Conservation (phyloP, 2,797 vertebrate species). For the Setipinna tenuifilis region DNA sequence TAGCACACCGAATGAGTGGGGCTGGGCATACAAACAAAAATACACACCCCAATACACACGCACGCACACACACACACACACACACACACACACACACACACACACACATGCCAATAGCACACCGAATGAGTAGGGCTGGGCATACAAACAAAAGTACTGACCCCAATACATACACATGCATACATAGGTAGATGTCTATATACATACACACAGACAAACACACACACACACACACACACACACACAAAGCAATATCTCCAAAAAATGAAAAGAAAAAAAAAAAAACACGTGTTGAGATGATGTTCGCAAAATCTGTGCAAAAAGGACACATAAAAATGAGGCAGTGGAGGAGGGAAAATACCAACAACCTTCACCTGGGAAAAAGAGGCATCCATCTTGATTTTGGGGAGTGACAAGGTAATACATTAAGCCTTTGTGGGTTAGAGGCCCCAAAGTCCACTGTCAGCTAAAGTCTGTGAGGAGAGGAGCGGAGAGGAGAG, state of each 20-base stretch:
- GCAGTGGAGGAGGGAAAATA: background rate
- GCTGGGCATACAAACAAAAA: constrained; percentile 2
- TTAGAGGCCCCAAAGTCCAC: constrained; percentile 35
- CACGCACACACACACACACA: too few relatives aligned
- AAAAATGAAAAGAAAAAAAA: too few relatives aligned
- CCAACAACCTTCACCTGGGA: constrained; percentile 36
- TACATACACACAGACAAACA: background rate
- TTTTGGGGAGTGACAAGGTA: constrained; percentile 49
- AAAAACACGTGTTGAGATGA: background rate
- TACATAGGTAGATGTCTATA: background rate
- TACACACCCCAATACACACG: background rate
- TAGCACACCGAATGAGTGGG: background rate
- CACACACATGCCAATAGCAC: too few relatives aligned
- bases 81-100: too few relatives aligned
- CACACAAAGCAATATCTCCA: too few relatives aligned
- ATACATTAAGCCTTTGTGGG: constrained; percentile 41
- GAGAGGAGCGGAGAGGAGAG: too few relatives aligned
- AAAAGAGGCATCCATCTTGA: constrained; percentile 51
- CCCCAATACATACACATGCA: too few relatives aligned
- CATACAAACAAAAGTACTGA: too few relatives aligned
- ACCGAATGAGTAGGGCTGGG: too few relatives aligned
- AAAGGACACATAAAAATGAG: background rate
- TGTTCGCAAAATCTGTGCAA: background rate
- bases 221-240: too few relatives aligned
- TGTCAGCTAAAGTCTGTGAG: constrained; percentile 33